Percentiles rank a stretch among this genome's conserved stretches.
Evolutionary conservation across 2,888 invertebrate genomes (phyloP).

Genomic region (Adelognathus sp.): DNA sequence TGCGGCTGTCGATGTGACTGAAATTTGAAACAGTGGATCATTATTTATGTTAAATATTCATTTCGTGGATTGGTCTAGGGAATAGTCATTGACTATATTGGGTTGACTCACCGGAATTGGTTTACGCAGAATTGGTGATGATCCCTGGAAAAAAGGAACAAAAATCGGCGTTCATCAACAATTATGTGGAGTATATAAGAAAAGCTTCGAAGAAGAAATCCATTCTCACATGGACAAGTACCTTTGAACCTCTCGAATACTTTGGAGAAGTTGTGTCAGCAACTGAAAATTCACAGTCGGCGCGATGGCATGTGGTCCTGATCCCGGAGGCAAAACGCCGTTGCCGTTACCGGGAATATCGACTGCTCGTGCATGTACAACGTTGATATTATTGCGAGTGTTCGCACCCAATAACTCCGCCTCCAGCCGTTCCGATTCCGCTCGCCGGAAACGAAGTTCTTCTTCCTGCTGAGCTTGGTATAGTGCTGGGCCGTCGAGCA

Average conservation of each 20-base stretch:
- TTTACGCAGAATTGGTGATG: slow-evolving; percentile 12
- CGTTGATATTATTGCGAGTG: not conserved
- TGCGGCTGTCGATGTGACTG: not conserved
- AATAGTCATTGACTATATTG: not conserved
- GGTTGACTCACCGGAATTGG: not conserved
- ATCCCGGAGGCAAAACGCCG: not conserved
- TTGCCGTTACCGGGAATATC: not conserved
- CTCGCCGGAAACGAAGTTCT: not conserved
- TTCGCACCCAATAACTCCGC: not conserved
- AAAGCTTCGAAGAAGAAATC: not conserved
- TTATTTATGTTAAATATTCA: not conserved
- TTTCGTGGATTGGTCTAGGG: not conserved
- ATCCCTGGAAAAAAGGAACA: slow-evolving; percentile 5
- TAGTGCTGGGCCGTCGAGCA: not conserved
- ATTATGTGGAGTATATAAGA: not conserved
- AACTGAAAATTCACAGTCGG: not conserved
- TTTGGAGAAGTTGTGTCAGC: slow-evolving; percentile 1
- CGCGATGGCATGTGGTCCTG: not conserved
- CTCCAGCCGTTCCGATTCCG: not conserved
- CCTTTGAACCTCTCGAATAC: not conserved
- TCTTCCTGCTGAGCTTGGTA: not conserved
- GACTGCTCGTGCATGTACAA: not conserved
- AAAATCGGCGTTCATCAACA: not conserved
- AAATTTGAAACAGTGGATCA: not conserved
- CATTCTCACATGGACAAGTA: not conserved